These are phyloP conservation scores for Anagrus nilaparvatae DNA, from an alignment of 1,140 invertebrate genomes.

Conservation along the genomic window DNA sequence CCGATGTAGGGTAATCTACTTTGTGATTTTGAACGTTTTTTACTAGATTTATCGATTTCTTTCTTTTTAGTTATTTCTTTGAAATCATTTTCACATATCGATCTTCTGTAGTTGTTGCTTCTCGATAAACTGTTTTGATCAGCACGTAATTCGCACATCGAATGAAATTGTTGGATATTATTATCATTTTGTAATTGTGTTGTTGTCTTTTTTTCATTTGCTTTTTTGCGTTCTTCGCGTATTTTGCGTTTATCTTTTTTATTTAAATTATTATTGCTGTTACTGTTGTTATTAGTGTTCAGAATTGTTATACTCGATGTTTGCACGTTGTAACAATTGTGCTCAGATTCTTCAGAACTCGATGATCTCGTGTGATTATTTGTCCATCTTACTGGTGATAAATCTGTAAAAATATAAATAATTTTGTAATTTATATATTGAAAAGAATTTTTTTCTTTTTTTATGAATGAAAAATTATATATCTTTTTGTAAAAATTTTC, in stretches of 20 bases:
- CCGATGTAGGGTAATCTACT: constrained; percentile 25
- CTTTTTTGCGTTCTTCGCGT: constrained; percentile 39
- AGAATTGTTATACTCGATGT: constrained; percentile 40
- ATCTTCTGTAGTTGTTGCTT: constrained; percentile 30
- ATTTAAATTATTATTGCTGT: too few relatives aligned
- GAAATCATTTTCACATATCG: constrained; percentile 33
- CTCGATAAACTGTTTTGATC: constrained; percentile 21
- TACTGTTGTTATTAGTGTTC: too few relatives aligned
- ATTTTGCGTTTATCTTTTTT: constrained; percentile 39
- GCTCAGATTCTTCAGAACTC: constrained; percentile 55
- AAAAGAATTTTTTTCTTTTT: background rate
- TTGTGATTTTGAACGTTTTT: constrained; percentile 35
- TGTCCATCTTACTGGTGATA: constrained; percentile 54
- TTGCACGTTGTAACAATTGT: constrained; percentile 55
- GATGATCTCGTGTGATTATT: constrained; percentile 51
- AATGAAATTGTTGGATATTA: constrained; percentile 23
- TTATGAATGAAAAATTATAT: background rate
- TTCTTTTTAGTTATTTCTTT: constrained; percentile 32
- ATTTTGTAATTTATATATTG: background rate
- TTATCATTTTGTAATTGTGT: too few relatives aligned
- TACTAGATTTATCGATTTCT: constrained; percentile 27
- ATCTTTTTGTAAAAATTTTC: background rate
- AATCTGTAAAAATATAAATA: constrained; percentile 43
- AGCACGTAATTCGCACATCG: constrained; percentile 26
- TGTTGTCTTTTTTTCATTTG: too few relatives aligned